Percentiles rank a stretch among this genome's conserved stretches.
Conservation (phyloP, 53 echinoderm and acorn worm genomes). For the Zoroaster sp. region DNA sequence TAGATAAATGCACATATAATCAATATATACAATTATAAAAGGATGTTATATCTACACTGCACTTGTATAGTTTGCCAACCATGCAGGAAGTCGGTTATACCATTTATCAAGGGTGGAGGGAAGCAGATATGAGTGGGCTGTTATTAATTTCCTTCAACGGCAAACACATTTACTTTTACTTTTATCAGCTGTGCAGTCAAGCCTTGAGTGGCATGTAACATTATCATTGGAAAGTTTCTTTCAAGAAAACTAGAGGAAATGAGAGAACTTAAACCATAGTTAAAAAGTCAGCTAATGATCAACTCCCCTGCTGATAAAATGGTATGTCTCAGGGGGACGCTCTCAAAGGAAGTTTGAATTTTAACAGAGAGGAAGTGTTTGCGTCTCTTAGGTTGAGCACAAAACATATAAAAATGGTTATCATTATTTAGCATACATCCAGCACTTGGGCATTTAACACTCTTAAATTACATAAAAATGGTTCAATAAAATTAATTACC, state of each 20-base stretch:
- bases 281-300: too few species aligned
- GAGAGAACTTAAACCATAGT: too few species aligned
- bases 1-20: not conserved
- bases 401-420: not conserved
- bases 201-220: not conserved
- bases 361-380: slow-evolving; percentile 25
- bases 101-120: not conserved
- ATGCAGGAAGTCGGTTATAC: slow-evolving; percentile 22
- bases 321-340: slow-evolving; percentile 30
- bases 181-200: not conserved
- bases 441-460: not conserved
- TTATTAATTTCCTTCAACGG: not conserved
- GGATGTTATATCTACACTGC: not conserved
- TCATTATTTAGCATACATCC: not conserved
- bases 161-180: not conserved
- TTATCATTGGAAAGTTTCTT: too few species aligned
- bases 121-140: not conserved
- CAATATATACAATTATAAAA: not conserved
- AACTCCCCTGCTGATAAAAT: not conserved
- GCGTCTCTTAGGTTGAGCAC: not conserved
- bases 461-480: not conserved
- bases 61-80: not conserved
- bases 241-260: too few species aligned
- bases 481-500: too few species aligned
- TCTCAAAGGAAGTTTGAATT: slow-evolving; percentile 37